phyloP scores from a whole-genome alignment of 2,113 vertebrate species.

The Myocastor coypus region DNA sequence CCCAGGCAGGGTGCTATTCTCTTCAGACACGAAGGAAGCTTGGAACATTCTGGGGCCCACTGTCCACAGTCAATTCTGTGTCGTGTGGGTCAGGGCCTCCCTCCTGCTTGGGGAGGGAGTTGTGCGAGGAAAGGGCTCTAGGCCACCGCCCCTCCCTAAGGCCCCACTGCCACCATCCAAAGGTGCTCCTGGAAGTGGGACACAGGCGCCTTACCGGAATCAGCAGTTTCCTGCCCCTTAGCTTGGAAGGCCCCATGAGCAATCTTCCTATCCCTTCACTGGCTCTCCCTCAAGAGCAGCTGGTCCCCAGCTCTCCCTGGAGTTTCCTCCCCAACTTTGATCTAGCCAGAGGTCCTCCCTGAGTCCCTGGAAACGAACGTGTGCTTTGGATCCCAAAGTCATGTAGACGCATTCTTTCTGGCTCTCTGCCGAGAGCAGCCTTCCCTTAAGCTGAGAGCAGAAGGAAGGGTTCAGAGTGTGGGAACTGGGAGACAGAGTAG shows the following conservation, averaged over 20 bases:
- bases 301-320: neutral
- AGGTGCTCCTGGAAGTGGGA: neutral
- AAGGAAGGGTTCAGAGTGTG: no score
- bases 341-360: neutral
- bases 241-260: no score
- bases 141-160: neutral
- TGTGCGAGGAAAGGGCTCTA: neutral
- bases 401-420: neutral
- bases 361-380: neutral
- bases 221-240: neutral
- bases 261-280: no score
- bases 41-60: no score
- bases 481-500: no score
- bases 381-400: neutral
- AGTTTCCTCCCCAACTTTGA: neutral
- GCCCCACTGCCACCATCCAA: no score
- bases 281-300: neutral
- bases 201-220: neutral
- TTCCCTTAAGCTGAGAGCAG: neutral
- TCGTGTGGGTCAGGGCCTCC: neutral
- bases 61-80: neutral
- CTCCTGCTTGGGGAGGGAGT: neutral
- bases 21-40: neutral
- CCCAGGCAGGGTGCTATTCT: neutral
- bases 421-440: neutral